Conservation (phyloP, 2,113 vertebrate genomes). For the Litocranius walleri region DNA sequence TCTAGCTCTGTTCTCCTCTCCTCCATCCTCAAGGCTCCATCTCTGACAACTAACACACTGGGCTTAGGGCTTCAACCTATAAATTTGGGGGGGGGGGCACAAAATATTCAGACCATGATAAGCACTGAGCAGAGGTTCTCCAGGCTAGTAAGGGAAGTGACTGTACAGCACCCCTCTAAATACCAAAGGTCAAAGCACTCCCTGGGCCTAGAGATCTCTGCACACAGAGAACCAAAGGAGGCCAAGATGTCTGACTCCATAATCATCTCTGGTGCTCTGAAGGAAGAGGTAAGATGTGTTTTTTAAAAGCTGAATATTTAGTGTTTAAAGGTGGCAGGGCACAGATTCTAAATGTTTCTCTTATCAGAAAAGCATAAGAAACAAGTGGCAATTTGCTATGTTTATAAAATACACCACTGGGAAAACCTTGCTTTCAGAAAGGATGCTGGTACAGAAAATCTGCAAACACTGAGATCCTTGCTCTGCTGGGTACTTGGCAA, state of each 20-base stretch:
- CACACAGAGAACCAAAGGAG: neutral
- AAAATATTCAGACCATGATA: neutral
- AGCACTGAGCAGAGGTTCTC: neutral
- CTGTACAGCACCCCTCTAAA: neutral
- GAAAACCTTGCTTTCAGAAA: neutral
- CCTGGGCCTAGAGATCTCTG: neutral
- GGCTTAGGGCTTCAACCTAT: neutral
- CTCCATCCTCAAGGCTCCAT: neutral
- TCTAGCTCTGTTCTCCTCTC: neutral
- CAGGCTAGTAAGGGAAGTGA: neutral
- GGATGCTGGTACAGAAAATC: slow-evolving; percentile 15
- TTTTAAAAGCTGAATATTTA: neutral
- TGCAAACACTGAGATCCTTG: neutral
- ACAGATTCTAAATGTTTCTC: slow-evolving; percentile 3
- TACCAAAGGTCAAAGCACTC: neutral
- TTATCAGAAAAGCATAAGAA: slow-evolving; percentile 11
- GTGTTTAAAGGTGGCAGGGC: neutral
- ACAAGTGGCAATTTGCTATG: neutral
- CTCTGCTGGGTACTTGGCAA: slow-evolving; percentile 4
- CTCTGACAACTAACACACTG: neutral
- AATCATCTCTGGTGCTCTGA: neutral
- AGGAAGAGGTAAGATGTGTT: neutral
- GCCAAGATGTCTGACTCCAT: neutral
- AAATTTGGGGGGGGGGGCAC: neutral
- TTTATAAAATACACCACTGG: slow-evolving; percentile 20